Conservation (phyloP, 2,888 invertebrate genomes). For the Conistra vaccinii region DNA sequence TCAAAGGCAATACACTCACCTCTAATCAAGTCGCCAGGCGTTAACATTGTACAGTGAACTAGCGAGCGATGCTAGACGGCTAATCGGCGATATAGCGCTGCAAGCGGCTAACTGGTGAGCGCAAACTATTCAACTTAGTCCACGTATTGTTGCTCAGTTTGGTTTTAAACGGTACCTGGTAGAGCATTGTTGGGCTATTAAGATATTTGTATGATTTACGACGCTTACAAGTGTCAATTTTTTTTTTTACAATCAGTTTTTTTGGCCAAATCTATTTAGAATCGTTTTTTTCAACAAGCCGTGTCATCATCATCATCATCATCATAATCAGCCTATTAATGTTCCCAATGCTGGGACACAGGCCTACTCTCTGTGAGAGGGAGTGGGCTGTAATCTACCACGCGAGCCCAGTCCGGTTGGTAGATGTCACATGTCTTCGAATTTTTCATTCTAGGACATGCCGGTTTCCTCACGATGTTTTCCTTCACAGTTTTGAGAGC, state of each 20-base stretch:
- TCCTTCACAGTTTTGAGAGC: no score
- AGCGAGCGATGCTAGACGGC: conserved; percentile 16
- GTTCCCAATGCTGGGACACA: no score
- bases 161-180: conserved; percentile 11
- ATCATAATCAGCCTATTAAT: no score
- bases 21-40: conserved; percentile 38
- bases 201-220: not conserved
- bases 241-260: not conserved
- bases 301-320: no score
- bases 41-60: conserved; percentile 27
- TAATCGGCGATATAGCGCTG: conserved; percentile 36
- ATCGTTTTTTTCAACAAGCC: not conserved
- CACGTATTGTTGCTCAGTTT: conserved; percentile 5
- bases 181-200: not conserved
- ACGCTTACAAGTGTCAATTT: not conserved
- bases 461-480: no score
- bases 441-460: no score
- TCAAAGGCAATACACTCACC: conserved; percentile 8
- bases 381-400: no score
- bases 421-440: no score
- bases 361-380: no score
- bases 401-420: no score
- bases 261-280: not conserved
- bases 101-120: conserved; percentile 31
- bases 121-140: conserved; percentile 37